Evolutionary conservation across 2,113 vertebrate genomes (phyloP).

Genomic region (Platysternon megacephalum): DNA sequence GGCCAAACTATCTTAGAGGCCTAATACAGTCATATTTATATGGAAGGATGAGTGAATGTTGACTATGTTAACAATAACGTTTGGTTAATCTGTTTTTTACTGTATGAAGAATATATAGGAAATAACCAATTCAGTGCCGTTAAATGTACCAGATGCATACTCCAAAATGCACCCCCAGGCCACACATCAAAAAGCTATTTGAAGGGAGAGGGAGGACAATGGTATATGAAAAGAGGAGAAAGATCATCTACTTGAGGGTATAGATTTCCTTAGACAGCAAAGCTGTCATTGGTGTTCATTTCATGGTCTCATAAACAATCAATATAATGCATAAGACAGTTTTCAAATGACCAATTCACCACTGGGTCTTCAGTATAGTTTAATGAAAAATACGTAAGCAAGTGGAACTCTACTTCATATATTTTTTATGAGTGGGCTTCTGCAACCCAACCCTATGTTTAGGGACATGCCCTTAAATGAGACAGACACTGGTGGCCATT

Average conservation of each 20-base stretch:
- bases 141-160: neutral
- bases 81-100: conserved; percentile 30
- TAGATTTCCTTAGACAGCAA: neutral
- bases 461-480: neutral
- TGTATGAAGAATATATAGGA: conserved; percentile 18
- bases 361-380: neutral
- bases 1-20: conserved; percentile 17
- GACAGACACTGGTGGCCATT: neutral
- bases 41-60: conserved; percentile 34
- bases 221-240: neutral
- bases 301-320: neutral
- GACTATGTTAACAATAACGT: conserved; percentile 19
- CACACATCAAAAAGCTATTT: neutral
- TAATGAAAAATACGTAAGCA: neutral
- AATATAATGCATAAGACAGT: neutral
- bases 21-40: conserved; percentile 23
- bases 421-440: neutral
- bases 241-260: neutral
- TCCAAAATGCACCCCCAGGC: neutral
- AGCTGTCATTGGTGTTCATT: neutral
- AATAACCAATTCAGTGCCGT: conserved; percentile 19
- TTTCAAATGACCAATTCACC: neutral
- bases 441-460: neutral
- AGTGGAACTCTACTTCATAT: neutral
- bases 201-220: neutral